phyloP scores from a whole-genome alignment of 2,888 invertebrate species.

The Limenitis camilla region DNA sequence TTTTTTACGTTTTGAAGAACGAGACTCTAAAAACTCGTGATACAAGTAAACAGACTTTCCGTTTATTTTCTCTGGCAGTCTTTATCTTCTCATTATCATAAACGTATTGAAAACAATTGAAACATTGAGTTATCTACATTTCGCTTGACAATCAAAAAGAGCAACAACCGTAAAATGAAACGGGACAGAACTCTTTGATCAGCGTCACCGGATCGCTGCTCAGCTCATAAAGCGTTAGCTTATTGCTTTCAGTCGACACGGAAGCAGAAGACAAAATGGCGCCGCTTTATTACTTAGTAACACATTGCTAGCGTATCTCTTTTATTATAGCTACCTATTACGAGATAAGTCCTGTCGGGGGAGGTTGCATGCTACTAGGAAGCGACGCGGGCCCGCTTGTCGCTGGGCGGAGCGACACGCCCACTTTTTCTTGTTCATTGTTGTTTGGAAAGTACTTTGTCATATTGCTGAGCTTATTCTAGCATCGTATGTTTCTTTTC shows the following conservation, averaged over 20 bases:
- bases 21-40: no score
- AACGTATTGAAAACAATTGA: slow-evolving; percentile 34
- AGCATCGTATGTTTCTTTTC: slow-evolving; percentile 1
- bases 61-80: not conserved
- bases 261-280: slow-evolving; percentile 70
- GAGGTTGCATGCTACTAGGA: slow-evolving; percentile 59
- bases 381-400: slow-evolving; percentile 33
- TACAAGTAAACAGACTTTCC: not conserved
- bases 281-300: slow-evolving; percentile 73
- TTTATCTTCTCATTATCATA: not conserved
- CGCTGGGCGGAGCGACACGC: slow-evolving; percentile 70
- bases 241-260: slow-evolving; percentile 52
- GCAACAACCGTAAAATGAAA: slow-evolving; percentile 65
- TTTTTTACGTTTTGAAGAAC: no score
- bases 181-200: slow-evolving; percentile 63
- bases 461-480: slow-evolving; percentile 20
- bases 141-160: slow-evolving; percentile 58
- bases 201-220: slow-evolving; percentile 55
- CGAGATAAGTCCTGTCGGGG: slow-evolving; percentile 56
- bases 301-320: slow-evolving; percentile 67
- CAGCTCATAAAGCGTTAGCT: slow-evolving; percentile 57
- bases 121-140: slow-evolving; percentile 54
- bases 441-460: slow-evolving; percentile 39
- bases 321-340: slow-evolving; percentile 68
- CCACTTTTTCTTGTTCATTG: slow-evolving; percentile 59